Percentiles rank a stretch among this genome's conserved stretches.
These are phyloP conservation scores for Hiodon tergisus DNA, from an alignment of 2,113 vertebrate genomes.

Conservation along the genomic window DNA sequence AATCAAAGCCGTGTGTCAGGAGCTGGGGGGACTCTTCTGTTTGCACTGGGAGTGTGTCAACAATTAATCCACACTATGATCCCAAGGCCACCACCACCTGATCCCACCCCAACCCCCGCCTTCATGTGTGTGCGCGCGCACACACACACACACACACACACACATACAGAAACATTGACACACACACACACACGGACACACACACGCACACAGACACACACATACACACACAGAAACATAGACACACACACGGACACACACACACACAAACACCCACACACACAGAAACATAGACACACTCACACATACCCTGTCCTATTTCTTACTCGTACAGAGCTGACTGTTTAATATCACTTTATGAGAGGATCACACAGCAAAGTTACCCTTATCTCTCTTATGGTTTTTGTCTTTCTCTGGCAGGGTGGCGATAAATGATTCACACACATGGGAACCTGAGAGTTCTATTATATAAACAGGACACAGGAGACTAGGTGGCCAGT, in stretches of 20 bases:
- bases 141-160: conserved; percentile 5
- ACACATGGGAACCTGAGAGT: not conserved
- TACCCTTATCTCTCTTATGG: too few relatives aligned
- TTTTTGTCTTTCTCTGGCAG: not conserved
- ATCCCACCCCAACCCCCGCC: conserved; percentile 31
- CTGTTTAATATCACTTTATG: too few relatives aligned
- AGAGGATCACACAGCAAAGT: not conserved
- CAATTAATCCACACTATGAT: conserved; percentile 83
- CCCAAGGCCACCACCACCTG: conserved; percentile 60
- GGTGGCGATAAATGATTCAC: not conserved
- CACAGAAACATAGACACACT: too few relatives aligned
- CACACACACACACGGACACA: not conserved
- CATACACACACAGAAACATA: not conserved
- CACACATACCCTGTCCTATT: too few relatives aligned
- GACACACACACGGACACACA: too few relatives aligned
- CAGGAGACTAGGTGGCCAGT: not conserved
- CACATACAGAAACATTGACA: not conserved
- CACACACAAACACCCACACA: too few relatives aligned
- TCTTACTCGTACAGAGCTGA: too few relatives aligned
- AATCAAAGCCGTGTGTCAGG: conserved; percentile 88
- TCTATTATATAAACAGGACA: not conserved
- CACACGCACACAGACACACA: not conserved
- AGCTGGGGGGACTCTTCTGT: conserved; percentile 70
- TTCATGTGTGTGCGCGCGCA: not conserved
- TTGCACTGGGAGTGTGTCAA: conserved; percentile 79